Conservation (phyloP, 2,888 invertebrate genomes). For the Erpobdella octoculata region DNA sequence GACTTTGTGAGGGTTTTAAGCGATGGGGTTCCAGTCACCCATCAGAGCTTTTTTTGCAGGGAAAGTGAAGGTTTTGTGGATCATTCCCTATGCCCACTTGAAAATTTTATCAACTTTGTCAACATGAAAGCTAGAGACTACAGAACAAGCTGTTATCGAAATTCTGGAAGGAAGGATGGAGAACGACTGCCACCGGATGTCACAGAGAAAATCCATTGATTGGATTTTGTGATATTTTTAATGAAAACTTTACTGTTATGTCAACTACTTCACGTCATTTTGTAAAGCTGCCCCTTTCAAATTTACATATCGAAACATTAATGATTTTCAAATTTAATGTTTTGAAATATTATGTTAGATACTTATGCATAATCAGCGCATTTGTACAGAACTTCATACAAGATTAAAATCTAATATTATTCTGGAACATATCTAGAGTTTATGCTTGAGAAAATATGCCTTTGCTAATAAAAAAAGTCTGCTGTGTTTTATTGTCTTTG, state of each 20-base stretch:
- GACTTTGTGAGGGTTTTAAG: constrained; percentile 70
- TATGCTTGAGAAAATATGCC: too few species aligned
- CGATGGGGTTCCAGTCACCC: constrained; percentile 79
- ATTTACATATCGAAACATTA: too few species aligned
- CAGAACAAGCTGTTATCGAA: constrained; percentile 4
- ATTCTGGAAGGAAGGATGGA: neutral
- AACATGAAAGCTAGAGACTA: neutral
- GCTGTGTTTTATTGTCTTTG: too few species aligned
- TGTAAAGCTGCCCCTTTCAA: too few species aligned
- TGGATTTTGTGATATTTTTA: neutral
- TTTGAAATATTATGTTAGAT: too few species aligned
- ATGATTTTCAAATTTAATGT: too few species aligned
- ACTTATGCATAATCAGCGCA: too few species aligned
- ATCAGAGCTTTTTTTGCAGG: constrained; percentile 70
- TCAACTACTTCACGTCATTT: too few species aligned
- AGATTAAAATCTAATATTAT: too few species aligned
- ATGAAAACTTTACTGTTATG: neutral
- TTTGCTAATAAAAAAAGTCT: too few species aligned
- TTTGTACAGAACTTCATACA: too few species aligned
- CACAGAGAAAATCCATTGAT: neutral
- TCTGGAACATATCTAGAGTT: too few species aligned
- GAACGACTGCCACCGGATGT: neutral
- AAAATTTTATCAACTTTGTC: neutral
- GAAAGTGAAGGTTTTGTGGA: neutral
- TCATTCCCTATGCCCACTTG: constrained; percentile 2